Conservation (phyloP, 2,113 vertebrate genomes). For the Neolamprologus devosi region DNA sequence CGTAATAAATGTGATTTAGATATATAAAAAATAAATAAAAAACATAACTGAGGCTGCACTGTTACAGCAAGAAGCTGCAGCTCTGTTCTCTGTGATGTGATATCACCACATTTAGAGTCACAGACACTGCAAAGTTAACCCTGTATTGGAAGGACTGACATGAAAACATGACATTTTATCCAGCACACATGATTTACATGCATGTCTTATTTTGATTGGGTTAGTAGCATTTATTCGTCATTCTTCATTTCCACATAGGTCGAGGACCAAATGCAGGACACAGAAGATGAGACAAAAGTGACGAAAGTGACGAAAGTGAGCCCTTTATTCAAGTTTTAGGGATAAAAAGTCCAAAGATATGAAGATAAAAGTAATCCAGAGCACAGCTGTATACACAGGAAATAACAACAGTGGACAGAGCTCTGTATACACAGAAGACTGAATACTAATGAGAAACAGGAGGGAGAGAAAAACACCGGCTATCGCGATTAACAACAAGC, state of each 20-base stretch:
- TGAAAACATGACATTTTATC: background rate
- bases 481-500: rapidly evolving
- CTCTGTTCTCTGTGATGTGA: background rate
- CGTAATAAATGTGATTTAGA: rapidly evolving
- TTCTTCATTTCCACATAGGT: background rate
- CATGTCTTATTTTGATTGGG: background rate
- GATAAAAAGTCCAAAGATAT: background rate
- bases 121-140: background rate
- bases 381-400: background rate
- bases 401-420: background rate
- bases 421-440: background rate
- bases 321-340: background rate
- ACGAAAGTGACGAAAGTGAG: background rate
- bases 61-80: background rate
- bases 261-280: background rate
- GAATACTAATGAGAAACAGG: background rate
- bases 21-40: background rate
- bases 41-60: background rate
- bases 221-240: background rate
- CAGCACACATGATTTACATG: background rate
- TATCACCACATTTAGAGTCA: background rate
- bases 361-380: background rate
- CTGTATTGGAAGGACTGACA: background rate
- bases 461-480: background rate
- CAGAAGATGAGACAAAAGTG: background rate